These are phyloP conservation scores for Artemia franciscana DNA, from an alignment of 1,140 invertebrate species.

Conservation along the genomic window DNA sequence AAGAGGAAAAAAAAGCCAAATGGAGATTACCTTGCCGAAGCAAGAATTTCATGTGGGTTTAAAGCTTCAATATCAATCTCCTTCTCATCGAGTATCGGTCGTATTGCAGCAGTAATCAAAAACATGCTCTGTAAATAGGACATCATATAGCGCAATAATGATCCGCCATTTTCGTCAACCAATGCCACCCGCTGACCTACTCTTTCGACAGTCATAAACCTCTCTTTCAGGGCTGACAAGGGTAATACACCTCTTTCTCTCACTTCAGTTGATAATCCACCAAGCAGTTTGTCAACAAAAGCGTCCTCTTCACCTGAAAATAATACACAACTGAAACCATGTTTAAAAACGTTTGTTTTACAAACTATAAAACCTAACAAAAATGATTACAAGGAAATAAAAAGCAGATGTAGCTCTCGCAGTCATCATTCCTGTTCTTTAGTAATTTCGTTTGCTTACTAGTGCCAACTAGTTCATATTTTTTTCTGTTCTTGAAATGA, in stretches of 20 bases:
- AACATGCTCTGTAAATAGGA: constrained; percentile 63
- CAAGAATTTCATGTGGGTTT: constrained; percentile 65
- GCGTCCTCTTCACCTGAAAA: constrained; percentile 28
- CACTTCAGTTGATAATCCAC: constrained; percentile 48
- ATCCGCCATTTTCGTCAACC: constrained; percentile 51
- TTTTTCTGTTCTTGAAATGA: too few relatives aligned
- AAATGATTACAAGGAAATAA: constrained; percentile 38
- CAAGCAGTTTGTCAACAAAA: constrained; percentile 42
- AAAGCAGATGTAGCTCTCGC: constrained; percentile 26
- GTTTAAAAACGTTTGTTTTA: too few relatives aligned
- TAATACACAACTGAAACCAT: neutral
- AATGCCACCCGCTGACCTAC: constrained; percentile 41
- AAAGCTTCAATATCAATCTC: constrained; percentile 38
- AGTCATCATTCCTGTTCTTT: too few relatives aligned
- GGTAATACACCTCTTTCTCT: constrained; percentile 54
- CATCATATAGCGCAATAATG: constrained; percentile 52
- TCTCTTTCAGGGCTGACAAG: constrained; percentile 53
- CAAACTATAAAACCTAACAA: neutral
- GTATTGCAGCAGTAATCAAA: constrained; percentile 30
- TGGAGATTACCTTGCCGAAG: constrained; percentile 53
- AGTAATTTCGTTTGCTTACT: too few relatives aligned
- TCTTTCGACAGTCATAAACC: constrained; percentile 46
- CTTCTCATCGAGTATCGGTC: constrained; percentile 38
- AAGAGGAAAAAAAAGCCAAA: too few relatives aligned
- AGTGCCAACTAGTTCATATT: too few relatives aligned